Evolutionary conservation across 2,797 vertebrate species (phyloP), one percentile per base, ranked within the genome.

Genomic region (Uromys caudimaculatus): DNA sequence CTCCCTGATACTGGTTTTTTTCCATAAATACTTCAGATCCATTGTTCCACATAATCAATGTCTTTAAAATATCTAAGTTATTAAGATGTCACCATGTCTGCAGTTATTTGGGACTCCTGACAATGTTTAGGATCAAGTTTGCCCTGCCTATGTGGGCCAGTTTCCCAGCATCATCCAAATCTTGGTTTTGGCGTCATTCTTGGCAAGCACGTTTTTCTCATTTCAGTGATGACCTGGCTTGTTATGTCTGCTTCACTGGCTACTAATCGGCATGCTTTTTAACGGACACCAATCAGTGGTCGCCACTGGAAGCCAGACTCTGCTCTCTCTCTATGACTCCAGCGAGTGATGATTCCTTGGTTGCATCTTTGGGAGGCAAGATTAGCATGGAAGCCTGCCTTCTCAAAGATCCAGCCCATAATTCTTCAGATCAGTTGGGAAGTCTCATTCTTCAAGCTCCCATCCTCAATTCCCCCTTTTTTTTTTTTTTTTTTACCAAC

Each of bases 171-270:
- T 58, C 89, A 78, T 76, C 86, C 56, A 35, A 13, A 54, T 78
- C 75, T 62, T 79, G 44, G 13, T 86, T 95, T 88, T 58, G 67
- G 32, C 56, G 32, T 6, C 62, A 88, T 35, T 82, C 50, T 83
- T 83, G 50, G 64, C 10, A 7, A 27, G 38, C 90, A 73, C 71
- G 89, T 83, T 96, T 90, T 96, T 89, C 76, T 91, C 56, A 95
- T 95, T 90, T 96, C 88, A 89, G 44, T 10, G 50, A 75, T 79
- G 0, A 2, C 38, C 38, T 92, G 71, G 64, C 52, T 83, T 75
- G 10, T 95, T 85, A 50, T 85, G 50, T 94, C 76, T 82, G 54
- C 64, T 64, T 21, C 58, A 4, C 29, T 88, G 85, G 47, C n/a
- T 47, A 17, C 89, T 83, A 85, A 82, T 62, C 93, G 86, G 41